Base-by-base conservation (phyloP, 2,888 invertebrate genomes). In the Onthophagus sagittarius region DNA sequence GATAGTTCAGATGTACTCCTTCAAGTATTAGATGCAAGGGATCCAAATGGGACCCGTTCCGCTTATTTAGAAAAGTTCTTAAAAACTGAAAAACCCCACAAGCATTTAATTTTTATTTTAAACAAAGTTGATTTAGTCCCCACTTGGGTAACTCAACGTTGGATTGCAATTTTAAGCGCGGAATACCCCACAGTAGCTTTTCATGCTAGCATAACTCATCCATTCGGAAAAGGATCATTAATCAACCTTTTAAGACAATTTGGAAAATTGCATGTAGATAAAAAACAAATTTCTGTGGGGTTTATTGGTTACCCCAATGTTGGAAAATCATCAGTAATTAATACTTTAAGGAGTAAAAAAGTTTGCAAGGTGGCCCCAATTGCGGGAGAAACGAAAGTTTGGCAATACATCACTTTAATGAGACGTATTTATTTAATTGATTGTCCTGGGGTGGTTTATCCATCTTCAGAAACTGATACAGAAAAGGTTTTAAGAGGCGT, bases 371-470 rank as follows among this genome's bases (percentile, higher is more conserved):
- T 94, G 0, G 99, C 99, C 3, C 99, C 99, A 0, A 96, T 99
- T 81, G 99, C 99, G 73, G 99, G 99, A 4, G 96, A 96, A 86
- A 96, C 96, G 0, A 96, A 96, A 87, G 98, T 99, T 0, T 99
- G 99, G 99, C 99, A 99, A 84, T 99, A 99, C 83, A 97, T 99
- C 63, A 98, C 99, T 0, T 86, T 99, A 72, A 99, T 99, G 99
- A 92, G 91, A 80, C 90, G 96, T 79, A 99, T 99, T 82, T 99
- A 95, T 84, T 88, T 99, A 11, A 98, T 99, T 79, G 99, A 99
- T 87, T 99, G 99, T 85, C 99, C 99, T 1, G 99, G 99, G 53
- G 94, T 99, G 72, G 99, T 99, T 4, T 98, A 98, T 86, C 98
- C 99, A 6, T 94, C 95, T 7, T 96, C 96, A 11, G 98, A 99